Conservation (phyloP, 2,888 invertebrate genomes). For the Acanthococcus lagerstroemiae region DNA sequence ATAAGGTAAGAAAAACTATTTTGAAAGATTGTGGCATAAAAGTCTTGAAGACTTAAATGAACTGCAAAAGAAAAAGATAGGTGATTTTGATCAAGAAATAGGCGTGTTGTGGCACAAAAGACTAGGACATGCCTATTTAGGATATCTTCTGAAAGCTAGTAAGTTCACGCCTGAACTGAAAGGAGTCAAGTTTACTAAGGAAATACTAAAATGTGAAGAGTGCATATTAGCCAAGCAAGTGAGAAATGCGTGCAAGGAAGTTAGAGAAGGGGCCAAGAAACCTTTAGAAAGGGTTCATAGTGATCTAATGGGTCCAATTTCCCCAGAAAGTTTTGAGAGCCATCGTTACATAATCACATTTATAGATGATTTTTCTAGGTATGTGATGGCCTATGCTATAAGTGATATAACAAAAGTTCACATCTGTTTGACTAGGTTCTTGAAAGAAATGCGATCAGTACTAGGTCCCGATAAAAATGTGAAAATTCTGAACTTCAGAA, state of each 20-base stretch:
- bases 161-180: neutral
- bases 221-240: neutral
- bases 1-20: too few species aligned
- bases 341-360: neutral
- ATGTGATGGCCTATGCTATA: too few species aligned
- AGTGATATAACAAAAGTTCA: too few species aligned
- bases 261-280: neutral
- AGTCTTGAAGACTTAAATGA: too few species aligned
- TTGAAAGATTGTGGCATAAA: too few species aligned
- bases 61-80: too few species aligned
- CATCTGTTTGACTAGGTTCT: too few species aligned
- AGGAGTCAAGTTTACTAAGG: neutral
- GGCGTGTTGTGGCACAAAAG: neutral
- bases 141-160: neutral
- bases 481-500: too few species aligned
- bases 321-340: neutral
- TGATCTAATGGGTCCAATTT: neutral
- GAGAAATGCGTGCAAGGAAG: neutral
- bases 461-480: too few species aligned
- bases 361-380: constrained; percentile 1
- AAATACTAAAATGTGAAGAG: neutral
- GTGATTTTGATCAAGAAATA: neutral
- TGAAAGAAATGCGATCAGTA: too few species aligned
- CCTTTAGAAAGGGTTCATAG: neutral
- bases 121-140: neutral